Evolutionary conservation across 1,140 invertebrate genomes (phyloP).

Genomic region (Teleopsis dalmanni): DNA sequence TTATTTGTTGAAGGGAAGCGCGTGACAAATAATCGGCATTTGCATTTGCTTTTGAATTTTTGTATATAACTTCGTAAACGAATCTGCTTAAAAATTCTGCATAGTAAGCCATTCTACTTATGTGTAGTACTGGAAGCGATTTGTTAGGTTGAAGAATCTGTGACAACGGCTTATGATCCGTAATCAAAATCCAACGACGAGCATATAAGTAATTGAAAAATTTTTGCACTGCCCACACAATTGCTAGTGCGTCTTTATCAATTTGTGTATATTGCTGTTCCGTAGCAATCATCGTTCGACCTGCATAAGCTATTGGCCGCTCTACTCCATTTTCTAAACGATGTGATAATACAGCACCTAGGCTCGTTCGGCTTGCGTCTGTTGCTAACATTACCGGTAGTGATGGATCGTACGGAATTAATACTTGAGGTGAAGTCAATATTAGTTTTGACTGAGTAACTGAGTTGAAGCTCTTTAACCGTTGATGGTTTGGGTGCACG

Average conservation of each 20-base stretch:
- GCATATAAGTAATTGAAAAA: conserved; percentile 46
- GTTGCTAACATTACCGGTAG: neutral
- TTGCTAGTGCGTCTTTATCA: conserved; percentile 45
- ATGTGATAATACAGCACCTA: neutral
- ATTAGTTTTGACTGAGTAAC: neutral
- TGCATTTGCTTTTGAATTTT: conserved; percentile 14
- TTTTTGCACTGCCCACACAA: conserved; percentile 39
- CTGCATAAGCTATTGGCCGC: conserved; percentile 4
- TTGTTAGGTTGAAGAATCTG: conserved; percentile 7
- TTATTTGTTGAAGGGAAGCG: conserved; percentile 8
- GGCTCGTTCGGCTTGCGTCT: neutral
- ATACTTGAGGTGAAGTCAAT: neutral
- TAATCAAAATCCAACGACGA: conserved; percentile 43
- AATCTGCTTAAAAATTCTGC: conserved; percentile 15
- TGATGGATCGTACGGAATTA: neutral
- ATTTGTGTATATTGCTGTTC: conserved; percentile 45
- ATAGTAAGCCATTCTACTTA: conserved; percentile 17
- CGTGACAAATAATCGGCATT: conserved; percentile 23
- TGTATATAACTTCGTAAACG: conserved; percentile 20
- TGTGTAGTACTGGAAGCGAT: neutral
- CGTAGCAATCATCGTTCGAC: conserved; percentile 26
- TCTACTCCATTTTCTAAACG: neutral
- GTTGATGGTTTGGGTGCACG: neutral
- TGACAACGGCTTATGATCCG: conserved; percentile 46
- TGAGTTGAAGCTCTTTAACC: too few species aligned